phyloP scores from a whole-genome alignment of 2,113 vertebrate genomes.

The Ahaetulla prasina region DNA sequence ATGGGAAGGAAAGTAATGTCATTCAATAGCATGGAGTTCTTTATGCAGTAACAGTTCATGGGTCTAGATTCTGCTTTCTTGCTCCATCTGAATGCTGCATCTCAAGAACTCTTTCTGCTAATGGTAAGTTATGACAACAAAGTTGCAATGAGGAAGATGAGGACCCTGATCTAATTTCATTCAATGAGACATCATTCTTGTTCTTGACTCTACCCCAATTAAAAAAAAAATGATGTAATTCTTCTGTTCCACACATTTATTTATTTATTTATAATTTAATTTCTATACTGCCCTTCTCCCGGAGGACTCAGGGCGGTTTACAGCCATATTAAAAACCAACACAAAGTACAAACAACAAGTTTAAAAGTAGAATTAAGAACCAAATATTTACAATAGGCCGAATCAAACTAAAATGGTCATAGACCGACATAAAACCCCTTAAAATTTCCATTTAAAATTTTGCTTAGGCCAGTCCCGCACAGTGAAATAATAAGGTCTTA shows the following conservation, averaged over 20 bases:
- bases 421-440: no score
- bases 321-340: no score
- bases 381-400: no score
- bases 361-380: no score
- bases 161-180: background rate
- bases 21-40: background rate
- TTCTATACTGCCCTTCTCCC: no score
- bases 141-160: background rate
- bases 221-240: background rate
- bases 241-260: background rate
- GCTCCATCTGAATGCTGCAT: background rate
- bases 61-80: background rate
- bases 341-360: no score
- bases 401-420: no score
- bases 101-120: background rate
- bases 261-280: no score
- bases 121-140: background rate
- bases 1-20: background rate
- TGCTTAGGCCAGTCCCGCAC: no score
- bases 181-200: background rate
- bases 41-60: background rate
- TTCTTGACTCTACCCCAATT: background rate
- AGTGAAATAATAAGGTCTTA: no score
- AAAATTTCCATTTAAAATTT: no score
- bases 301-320: no score